Evolutionary conservation across 2,797 vertebrate species (phyloP), one percentile per base, ranked within the genome.

Genomic region (Remorina albescens): DNA sequence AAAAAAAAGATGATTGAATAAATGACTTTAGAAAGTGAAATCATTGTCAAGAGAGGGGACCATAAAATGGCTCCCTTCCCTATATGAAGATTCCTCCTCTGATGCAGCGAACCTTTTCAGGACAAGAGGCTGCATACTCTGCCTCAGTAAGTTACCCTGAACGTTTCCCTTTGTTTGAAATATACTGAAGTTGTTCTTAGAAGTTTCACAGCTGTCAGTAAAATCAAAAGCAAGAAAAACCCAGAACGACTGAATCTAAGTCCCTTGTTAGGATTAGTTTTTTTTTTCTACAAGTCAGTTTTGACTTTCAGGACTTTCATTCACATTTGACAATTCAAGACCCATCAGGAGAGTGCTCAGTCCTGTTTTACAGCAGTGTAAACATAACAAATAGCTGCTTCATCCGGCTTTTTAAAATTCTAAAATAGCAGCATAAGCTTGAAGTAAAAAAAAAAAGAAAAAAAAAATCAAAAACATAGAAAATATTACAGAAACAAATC

Each of bases 361-460:
- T 54, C 42, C 46, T 54, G 49, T 39, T 71, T 32, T 53, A 67
- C 51, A 81, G 26, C 36, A 72, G 25, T 59, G 64, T 74, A 41
- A 61, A 84, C 37, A 66, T 44, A 51, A 76, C 11, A 41, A 51
- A 46, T 47, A 81, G 72, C 82, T 82, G 76, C 75, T 81, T 73
- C 28, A 57, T 67, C 78, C 73, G 25, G 34, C 19, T 37, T 37
- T 12, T 71, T 84, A 53, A 41, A 55, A 67, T 30, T 47, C 15
- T 32, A 44, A 68, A 76, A 67, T 18, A 23, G 68, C 39, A 26
- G n/a, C 50, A 60, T 66, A 18, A 30, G 63, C 37, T 81, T 86
- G 57, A 83, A 83, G 67, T 86, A 55, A 63, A 58, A 67, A 70
- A 68, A 55, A 7, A 49, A 70, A 76, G 5, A 76, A n/a, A n/a